Evolutionary conservation across 2,888 invertebrate species (phyloP).

Genomic region (Nebria brevicollis): DNA sequence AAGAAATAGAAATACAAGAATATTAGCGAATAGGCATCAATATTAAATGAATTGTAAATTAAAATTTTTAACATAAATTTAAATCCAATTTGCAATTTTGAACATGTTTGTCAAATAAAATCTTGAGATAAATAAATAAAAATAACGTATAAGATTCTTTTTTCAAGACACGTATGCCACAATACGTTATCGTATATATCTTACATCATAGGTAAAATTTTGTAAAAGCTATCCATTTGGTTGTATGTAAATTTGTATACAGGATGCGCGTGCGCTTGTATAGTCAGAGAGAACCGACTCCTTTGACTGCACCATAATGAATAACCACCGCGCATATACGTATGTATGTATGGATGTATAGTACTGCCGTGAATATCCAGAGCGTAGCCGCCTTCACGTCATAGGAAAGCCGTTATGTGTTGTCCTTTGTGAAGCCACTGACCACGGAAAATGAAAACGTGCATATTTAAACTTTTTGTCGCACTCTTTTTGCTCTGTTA

Average conservation of each 20-base stretch:
- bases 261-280: not conserved
- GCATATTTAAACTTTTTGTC: conserved; percentile 28
- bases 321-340: conserved; percentile 5
- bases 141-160: too few species aligned
- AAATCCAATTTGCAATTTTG: too few species aligned
- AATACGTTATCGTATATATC: not conserved
- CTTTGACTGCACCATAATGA: conserved; percentile 38
- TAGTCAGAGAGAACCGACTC: not conserved
- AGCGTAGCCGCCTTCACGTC: not conserved
- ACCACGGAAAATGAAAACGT: conserved; percentile 37
- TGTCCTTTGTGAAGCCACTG: conserved; percentile 40
- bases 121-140: too few species aligned
- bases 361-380: not conserved
- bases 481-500: not conserved
- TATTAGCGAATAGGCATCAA: too few species aligned
- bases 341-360: too few species aligned
- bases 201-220: not conserved
- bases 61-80: too few species aligned
- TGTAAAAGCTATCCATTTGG: conserved; percentile 29
- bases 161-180: not conserved
- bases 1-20: too few species aligned
- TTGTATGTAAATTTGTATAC: conserved; percentile 43
- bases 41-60: too few species aligned
- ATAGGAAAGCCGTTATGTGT: conserved; percentile 9
- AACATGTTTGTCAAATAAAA: too few species aligned